Conservation (phyloP, 2,797 vertebrate genomes). For the Hydrolagus colliei region DNA sequence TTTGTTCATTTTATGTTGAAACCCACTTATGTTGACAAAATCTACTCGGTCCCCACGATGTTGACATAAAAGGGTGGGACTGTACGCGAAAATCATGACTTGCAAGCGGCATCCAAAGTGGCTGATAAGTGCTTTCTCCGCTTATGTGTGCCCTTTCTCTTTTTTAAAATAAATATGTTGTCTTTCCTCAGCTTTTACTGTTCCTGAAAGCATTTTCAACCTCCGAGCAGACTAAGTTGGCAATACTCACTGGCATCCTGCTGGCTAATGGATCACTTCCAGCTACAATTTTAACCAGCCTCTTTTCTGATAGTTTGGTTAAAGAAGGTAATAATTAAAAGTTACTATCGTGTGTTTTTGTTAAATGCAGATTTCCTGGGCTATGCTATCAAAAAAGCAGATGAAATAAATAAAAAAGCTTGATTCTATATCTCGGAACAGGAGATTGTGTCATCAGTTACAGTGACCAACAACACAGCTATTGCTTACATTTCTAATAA, state of each 20-base stretch:
- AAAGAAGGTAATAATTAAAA: slow-evolving; percentile 70
- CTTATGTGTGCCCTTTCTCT: slow-evolving; percentile 34
- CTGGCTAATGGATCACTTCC: slow-evolving; percentile 70
- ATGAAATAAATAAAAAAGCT: background rate
- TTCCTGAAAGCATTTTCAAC: slow-evolving; percentile 87
- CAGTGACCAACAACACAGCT: background rate
- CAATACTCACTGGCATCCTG: slow-evolving; percentile 78
- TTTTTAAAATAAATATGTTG: background rate
- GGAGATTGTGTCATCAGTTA: background rate
- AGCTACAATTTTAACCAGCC: slow-evolving; percentile 75
- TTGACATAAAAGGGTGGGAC: background rate
- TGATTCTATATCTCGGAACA: background rate
- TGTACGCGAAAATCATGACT: background rate
- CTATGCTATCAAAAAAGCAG: background rate
- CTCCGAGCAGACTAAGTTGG: slow-evolving; percentile 78
- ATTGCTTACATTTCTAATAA: background rate
- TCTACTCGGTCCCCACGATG: too few relatives aligned
- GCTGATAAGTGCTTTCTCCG: slow-evolving; percentile 22
- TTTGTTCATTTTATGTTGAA: too few relatives aligned
- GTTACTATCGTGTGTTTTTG: background rate
- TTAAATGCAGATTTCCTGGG: background rate
- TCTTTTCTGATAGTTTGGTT: slow-evolving; percentile 81
- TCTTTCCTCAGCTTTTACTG: slow-evolving; percentile 68
- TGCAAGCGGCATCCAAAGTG: slow-evolving; percentile 17
- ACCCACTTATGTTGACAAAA: too few relatives aligned